Base-by-base conservation (phyloP, 2,888 invertebrate genomes). In the Euplexia lucipara region DNA sequence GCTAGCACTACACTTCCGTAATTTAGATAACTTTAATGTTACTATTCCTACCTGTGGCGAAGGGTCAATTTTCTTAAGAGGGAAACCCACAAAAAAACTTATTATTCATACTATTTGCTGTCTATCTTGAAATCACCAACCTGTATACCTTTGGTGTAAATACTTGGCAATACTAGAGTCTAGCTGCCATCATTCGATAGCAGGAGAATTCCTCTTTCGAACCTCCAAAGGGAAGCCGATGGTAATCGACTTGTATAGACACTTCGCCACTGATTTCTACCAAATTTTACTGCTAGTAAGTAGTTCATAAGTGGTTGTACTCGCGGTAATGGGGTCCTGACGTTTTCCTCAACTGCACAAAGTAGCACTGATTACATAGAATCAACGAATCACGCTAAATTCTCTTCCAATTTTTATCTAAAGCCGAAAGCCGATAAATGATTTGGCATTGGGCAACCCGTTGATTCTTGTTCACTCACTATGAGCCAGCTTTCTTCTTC, bases 361-460 rank as follows among this genome's bases (percentile, higher is more conserved):
- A 41, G 5, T n/a, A 14, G 18, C 32, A 45, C n/a, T 18, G 9
- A 63, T 14, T n/a, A n/a, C n/a, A n/a, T n/a, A n/a, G n/a, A n/a
- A n/a, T 22, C 30, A 44, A 22, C 14, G 12, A 39, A 5, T 34
- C 18, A 35, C 4, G 87, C 90, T 91, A 92, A 91, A 92, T 92
- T 90, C 81, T 90, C 90, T 86, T 89, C 82, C 88, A 91, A 92
- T 92, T 91, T n/a, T 26, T 26, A 26, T 26, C 26, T 26, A 26
- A 26, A 26, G 90, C 91, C 90, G 92, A 90, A 90, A 88, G 87
- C 82, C 88, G 87, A 88, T 91, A 88, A 90, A 91, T 90, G 88
- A 88, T 90, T 74, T 57, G 71, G 63, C 79, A 69, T 68, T 56
- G 72, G 42, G 60, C 59, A 53, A 78, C 82, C 84, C 53, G 60